Percentiles rank a stretch among this genome's conserved stretches.
phyloP scores from a whole-genome alignment of 2,888 invertebrate species.

The Amphipoea oculea region DNA sequence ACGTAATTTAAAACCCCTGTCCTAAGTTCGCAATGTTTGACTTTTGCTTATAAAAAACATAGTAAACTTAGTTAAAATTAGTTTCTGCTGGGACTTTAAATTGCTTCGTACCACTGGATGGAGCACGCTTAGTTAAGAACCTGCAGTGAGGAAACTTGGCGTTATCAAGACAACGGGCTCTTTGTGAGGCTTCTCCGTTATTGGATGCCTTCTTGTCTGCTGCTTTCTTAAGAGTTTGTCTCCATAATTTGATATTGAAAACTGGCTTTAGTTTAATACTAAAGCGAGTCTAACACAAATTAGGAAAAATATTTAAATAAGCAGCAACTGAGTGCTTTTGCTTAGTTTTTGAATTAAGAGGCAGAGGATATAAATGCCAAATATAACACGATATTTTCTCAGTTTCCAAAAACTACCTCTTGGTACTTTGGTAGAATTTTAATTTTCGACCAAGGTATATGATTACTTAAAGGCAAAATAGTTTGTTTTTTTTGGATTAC shows the following conservation, averaged over 20 bases:
- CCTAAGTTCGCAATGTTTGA: constrained; percentile 11
- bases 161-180: constrained; percentile 28
- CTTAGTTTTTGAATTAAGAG: background rate
- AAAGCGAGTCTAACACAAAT: background rate
- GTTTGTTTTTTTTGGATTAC: background rate
- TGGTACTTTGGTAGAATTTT: background rate
- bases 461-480: background rate
- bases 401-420: background rate
- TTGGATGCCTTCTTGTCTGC: constrained; percentile 15
- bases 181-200: constrained; percentile 36
- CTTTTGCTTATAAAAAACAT: constrained; percentile 42
- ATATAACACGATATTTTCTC: background rate
- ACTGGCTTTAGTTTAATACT: background rate
- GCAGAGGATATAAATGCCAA: background rate
- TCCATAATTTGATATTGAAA: constrained; percentile 4
- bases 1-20: constrained; percentile 15
- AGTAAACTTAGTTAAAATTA: constrained; percentile 57
- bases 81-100: constrained; percentile 57
- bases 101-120: constrained; percentile 54
- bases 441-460: background rate
- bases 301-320: background rate
- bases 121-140: constrained; percentile 36
- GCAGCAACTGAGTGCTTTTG: background rate
- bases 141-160: constrained; percentile 29
- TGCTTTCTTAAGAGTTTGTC: constrained; percentile 13